Base-by-base conservation (phyloP, 2,888 invertebrate genomes). In the Pterobdella sp. region DNA sequence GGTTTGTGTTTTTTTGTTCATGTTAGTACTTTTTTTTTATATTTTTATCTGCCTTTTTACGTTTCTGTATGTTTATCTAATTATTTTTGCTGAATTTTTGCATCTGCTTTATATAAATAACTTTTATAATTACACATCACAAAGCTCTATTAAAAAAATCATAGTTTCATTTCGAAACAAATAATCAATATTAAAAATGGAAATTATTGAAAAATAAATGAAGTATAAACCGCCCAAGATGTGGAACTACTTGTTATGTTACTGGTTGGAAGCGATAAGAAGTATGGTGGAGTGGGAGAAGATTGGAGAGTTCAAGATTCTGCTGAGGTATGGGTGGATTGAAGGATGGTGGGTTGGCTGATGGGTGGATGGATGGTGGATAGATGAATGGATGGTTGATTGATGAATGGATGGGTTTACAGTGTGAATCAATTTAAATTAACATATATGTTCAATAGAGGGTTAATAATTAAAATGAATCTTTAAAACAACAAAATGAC, bases 221-320 rank as follows among this genome's bases (percentile, higher is more conserved):
- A 63, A 26, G 10, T 14, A 26, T 63, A 7, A 26, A 14, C n/a
- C 7, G 7, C 26, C 76, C 0, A 69, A 85, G 84, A 85, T 86
- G 73, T 98, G 98, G 98, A 93, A 95, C 82, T 91, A 91, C 82
- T 93, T 98, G 32, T 98, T 98, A 93, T 97, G 98, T 0, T 91
- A 93, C 79, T 98, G 98, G 98, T 91, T 98, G 90, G 95, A 96
- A 84, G 93, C 95, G 0, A 93, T 98, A 77, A 92, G 84, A 60
- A 83, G 83, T n/a, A 84, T 85, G 73, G 81, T 85, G 1, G 81
- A 83, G 3, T 91, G 93, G 82, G 91, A 92, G 82, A 94, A 93
- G 80, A 85, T 93, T 64, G 85, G 87, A 68, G 93, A 94, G 81
- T 84, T 94, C 26, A 91, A 92, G 84, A 89, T 92, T 76, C 88